phyloP scores from a whole-genome alignment of 2,797 vertebrate species.

The Eulemur coronatus region DNA sequence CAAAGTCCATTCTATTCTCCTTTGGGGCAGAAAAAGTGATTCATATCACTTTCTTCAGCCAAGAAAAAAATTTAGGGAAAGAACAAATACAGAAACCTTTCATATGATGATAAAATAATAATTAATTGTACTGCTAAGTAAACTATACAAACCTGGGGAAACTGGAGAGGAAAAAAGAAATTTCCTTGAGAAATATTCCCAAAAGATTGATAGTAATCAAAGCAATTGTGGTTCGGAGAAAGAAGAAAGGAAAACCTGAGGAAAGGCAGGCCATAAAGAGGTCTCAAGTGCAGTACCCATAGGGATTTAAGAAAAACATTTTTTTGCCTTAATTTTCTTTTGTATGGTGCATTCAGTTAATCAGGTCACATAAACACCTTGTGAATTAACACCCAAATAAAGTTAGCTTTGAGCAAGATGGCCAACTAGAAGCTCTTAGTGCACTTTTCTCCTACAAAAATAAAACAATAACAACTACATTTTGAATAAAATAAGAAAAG shows the following conservation, averaged over 20 bases:
- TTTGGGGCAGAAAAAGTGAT: constrained; percentile 38
- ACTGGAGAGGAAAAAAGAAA: neutral
- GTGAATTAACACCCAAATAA: neutral
- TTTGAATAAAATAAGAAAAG: neutral
- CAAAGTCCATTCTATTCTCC: constrained; percentile 54
- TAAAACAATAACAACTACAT: neutral
- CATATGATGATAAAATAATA: constrained; percentile 62
- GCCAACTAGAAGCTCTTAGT: neutral
- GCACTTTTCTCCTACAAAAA: neutral
- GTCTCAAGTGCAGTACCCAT: neutral
- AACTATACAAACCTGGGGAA: constrained; percentile 20
- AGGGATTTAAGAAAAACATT: neutral
- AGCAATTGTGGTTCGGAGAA: neutral
- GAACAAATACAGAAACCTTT: constrained; percentile 56
- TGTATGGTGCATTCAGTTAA: neutral
- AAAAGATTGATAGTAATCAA: constrained; percentile 49
- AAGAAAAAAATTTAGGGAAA: constrained; percentile 27
- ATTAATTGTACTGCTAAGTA: constrained; percentile 66
- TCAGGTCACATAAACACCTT: neutral
- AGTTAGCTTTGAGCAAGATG: neutral
- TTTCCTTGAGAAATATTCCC: constrained; percentile 38
- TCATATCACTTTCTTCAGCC: neutral
- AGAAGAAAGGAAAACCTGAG: neutral
- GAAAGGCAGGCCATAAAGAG: neutral
- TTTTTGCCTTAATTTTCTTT: neutral